Evolutionary conservation across 2,888 invertebrate genomes (phyloP), one percentile per base, ranked within the genome.

Genomic region (Glaucopsyche alexis): DNA sequence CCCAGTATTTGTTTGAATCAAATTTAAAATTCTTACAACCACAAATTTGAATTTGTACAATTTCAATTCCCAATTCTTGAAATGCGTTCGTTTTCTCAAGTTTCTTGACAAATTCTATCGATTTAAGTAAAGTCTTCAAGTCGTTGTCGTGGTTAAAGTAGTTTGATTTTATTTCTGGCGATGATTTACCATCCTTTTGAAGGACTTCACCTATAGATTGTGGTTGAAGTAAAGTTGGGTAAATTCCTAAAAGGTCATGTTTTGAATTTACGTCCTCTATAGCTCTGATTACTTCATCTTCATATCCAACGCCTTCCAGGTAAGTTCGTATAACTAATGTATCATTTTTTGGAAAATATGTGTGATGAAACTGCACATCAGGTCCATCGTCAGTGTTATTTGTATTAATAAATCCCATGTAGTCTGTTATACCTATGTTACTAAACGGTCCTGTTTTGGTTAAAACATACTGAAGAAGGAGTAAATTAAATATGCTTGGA

Each of bases 131-230:
- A 0, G 87, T 87, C 50, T 86, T 77, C 1, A 93, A 78, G 78
- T 96, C 95, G 38, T 93, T 85, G 7, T 88, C 84, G n/a, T 94
- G 88, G 0, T 88, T 81, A 14, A 96, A 86, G 81, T 95, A 96
- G 79, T 95, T 95, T 0, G 95, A 87, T 78, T 94, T 87, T 71
- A 96, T 94, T 50, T 91, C 79, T 0, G 95, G 95, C 67, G 90
- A 86, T 13, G 74, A 75, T n/a, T 74, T 16, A 50, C 94, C 94
- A 13, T 93, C 91, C 64, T 83, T 83, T 14, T 96, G 83, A 74
- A 88, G 85, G 5, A 96, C 81, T 74, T 82, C 82, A n/a, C 95
- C 95, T 66, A 87, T 89, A 0, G 94, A 94, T 82, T 93, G 90
- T 0, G 94, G 94, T 77, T 88, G 87, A 9, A 93, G 74, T 40